These are phyloP conservation scores for Fragum sueziense DNA, from an alignment of 2,888 invertebrate genomes.

Conservation along the genomic window DNA sequence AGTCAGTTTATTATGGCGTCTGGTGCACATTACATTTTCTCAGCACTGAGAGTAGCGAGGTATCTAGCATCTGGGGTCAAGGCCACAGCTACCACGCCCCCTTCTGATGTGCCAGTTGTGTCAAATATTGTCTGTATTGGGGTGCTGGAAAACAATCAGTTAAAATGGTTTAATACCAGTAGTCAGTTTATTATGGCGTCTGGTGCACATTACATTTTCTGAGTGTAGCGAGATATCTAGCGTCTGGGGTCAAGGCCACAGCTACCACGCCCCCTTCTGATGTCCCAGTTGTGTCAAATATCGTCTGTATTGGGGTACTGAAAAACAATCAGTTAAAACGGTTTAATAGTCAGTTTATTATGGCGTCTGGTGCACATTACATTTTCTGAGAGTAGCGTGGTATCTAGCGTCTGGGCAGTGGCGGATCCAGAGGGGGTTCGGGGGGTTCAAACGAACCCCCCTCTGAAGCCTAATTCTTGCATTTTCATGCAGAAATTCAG, in stretches of 20 bases:
- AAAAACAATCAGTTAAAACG: no score
- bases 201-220: no score
- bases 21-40: no score
- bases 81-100: slow-evolving; percentile 80
- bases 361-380: no score
- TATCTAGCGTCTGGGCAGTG: slow-evolving; percentile 82
- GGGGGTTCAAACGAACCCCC: no score
- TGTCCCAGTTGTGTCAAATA: slow-evolving; percentile 80
- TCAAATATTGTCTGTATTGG: slow-evolving; percentile 82
- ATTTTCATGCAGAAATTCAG: no score
- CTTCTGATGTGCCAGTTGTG: slow-evolving; percentile 74
- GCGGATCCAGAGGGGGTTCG: no score
- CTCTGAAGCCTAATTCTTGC: no score
- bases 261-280: slow-evolving; percentile 79
- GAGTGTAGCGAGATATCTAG: slow-evolving; percentile 81
- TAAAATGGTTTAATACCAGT: no score
- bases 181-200: no score
- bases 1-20: no score
- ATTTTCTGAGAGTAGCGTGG: slow-evolving; percentile 81
- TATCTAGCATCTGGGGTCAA: slow-evolving; percentile 82
- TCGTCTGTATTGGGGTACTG: slow-evolving; percentile 81
- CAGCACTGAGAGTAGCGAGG: slow-evolving; percentile 81
- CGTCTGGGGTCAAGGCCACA: slow-evolving; percentile 81
- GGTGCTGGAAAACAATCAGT: slow-evolving; percentile 72
- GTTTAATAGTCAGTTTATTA: no score